A percentile compares a stretch with the other conserved stretches of the same genome.
Evolutionary conservation across 2,888 invertebrate species (phyloP).

Genomic region (Mythimna albipuncta): DNA sequence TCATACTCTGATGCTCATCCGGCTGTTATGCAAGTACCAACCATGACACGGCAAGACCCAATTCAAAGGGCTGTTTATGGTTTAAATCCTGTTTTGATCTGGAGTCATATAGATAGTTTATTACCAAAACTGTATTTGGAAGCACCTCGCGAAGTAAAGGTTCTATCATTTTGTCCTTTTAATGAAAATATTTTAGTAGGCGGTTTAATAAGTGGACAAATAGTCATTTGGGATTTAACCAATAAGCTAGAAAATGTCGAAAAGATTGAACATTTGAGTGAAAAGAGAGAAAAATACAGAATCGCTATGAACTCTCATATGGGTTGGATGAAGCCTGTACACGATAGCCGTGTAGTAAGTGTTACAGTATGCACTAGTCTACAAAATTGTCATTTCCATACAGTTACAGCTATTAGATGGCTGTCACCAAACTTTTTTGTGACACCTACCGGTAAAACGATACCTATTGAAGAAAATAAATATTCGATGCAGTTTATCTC

Average conservation of each 20-base stretch:
- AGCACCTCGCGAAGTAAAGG: constrained; percentile 92
- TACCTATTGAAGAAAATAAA: constrained; percentile 74
- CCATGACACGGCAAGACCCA: constrained; percentile 83
- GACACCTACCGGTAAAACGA: constrained; percentile 90
- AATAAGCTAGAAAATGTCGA: constrained; percentile 92
- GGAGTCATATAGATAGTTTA: constrained; percentile 94
- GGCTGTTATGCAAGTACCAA: constrained; percentile 80
- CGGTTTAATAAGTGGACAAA: constrained; percentile 93
- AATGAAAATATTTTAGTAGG: constrained; percentile 93
- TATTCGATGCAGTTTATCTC: constrained; percentile 92
- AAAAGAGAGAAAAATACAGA: constrained; percentile 92
- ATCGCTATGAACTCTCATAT: constrained; percentile 91
- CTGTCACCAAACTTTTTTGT: constrained; percentile 91
- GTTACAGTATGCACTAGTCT: constrained; percentile 92
- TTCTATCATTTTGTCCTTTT: constrained; percentile 93
- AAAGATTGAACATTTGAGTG: constrained; percentile 91
- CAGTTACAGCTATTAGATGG: constrained; percentile 93
- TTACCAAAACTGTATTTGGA: constrained; percentile 93
- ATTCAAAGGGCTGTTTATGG: constrained; percentile 91
- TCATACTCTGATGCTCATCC: constrained; percentile 92
- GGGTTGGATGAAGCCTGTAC: constrained; percentile 93
- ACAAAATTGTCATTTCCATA: constrained; percentile 91
- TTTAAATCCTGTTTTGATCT: constrained; percentile 93
- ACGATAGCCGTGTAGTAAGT: constrained; percentile 90
- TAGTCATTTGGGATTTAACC: constrained; percentile 93